Conservation (phyloP, 2,797 vertebrate genomes). For the Erpetoichthys calabaricus region DNA sequence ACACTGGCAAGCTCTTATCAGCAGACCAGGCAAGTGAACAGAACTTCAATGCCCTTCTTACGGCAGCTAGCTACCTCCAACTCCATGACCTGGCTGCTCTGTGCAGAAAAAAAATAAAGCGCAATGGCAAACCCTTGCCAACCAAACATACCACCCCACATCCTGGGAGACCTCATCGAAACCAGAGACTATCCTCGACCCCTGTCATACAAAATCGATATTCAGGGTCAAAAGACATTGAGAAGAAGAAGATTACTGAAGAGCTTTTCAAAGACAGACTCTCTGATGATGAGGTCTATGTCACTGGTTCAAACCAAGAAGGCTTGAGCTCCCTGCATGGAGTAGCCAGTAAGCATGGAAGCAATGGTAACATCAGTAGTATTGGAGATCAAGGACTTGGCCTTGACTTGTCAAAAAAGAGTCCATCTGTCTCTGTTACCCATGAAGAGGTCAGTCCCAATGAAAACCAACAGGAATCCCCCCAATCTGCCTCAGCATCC, state of each 20-base stretch:
- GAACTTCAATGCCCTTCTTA: constrained; percentile 84
- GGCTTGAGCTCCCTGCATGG: constrained; percentile 46
- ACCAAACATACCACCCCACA: constrained; percentile 58
- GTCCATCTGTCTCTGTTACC: constrained; percentile 60
- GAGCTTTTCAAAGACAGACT: constrained; percentile 65
- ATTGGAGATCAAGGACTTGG: constrained; percentile 71
- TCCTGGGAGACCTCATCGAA: constrained; percentile 59
- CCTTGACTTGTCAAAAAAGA: constrained; percentile 91
- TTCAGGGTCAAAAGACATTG: constrained; percentile 47
- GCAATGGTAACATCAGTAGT: constrained; percentile 62
- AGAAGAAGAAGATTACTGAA: constrained; percentile 45
- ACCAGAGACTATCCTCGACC: constrained; percentile 72
- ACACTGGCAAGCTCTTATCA: constrained; percentile 84
- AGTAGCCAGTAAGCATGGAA: constrained; percentile 44
- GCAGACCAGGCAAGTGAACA: constrained; percentile 78
- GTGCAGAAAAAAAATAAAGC: constrained; percentile 90
- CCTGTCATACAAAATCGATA: constrained; percentile 71
- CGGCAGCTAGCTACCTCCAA: constrained; percentile 98
- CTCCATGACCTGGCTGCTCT: constrained; percentile 88
- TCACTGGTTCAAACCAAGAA: constrained; percentile 57
- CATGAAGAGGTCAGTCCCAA: constrained; percentile 70
- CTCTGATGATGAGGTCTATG: constrained; percentile 76
- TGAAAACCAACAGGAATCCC: constrained; percentile 74
- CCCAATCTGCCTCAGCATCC: constrained; percentile 72
- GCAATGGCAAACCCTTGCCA: constrained; percentile 65